A percentile compares a stretch with the other conserved stretches of the same genome.
These are phyloP conservation scores for Ormyrus nitidulus DNA, from an alignment of 2,888 invertebrate species.

Conservation along the genomic window DNA sequence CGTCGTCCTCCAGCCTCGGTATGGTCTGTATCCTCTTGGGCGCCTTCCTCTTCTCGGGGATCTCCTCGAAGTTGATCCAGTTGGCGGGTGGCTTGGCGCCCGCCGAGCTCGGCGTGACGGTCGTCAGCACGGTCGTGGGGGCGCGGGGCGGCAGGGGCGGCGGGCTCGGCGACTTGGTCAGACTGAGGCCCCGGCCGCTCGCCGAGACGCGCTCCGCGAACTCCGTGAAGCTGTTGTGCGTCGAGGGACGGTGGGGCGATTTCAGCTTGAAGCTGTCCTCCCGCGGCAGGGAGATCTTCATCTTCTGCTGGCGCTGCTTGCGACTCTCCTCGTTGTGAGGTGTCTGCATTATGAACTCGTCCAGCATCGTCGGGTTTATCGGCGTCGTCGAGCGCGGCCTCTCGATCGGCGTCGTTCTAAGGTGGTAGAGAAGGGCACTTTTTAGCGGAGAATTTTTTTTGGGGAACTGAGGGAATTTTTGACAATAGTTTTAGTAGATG, in stretches of 20 bases:
- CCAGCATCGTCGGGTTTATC: conserved; percentile 83
- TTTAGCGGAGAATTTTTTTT: too few species aligned
- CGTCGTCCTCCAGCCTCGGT: conserved; percentile 78
- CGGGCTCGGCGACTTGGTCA: conserved; percentile 70
- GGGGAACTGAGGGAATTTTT: too few species aligned
- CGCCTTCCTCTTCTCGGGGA: conserved; percentile 88
- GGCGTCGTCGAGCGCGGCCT: conserved; percentile 86
- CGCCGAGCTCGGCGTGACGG: conserved; percentile 59
- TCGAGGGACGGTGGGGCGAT: conserved; percentile 73
- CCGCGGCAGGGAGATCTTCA: conserved; percentile 83
- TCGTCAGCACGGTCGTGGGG: conserved; percentile 64
- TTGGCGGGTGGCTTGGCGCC: conserved; percentile 74
- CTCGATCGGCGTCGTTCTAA: conserved; percentile 83
- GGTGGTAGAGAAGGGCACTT: neutral
- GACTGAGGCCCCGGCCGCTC: conserved; percentile 66
- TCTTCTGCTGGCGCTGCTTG: conserved; percentile 78
- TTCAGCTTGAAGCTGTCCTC: conserved; percentile 76
- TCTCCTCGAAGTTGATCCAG: conserved; percentile 92
- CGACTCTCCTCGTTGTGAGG: conserved; percentile 59
- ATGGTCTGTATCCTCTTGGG: conserved; percentile 90
- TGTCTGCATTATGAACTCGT: conserved; percentile 81
- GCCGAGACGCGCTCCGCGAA: conserved; percentile 81
- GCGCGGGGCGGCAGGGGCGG: conserved; percentile 70
- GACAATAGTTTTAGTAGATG: neutral
- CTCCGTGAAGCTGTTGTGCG: conserved; percentile 78